These are phyloP conservation scores for Coelopa frigida DNA, from an alignment of 1,140 invertebrate genomes.

Conservation along the genomic window DNA sequence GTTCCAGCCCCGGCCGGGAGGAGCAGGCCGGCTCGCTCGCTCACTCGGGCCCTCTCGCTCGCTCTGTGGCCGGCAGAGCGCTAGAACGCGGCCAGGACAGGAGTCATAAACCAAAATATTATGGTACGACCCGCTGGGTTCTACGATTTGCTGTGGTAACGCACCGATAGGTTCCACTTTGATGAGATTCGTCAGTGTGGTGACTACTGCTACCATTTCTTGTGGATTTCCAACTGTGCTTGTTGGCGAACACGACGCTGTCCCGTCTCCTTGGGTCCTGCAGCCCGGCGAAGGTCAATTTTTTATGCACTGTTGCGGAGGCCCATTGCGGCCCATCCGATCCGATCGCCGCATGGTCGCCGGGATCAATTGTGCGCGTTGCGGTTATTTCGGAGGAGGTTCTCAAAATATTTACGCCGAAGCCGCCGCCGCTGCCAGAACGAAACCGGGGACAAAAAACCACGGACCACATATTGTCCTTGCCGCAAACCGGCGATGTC, in stretches of 20 bases:
- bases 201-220: slow-evolving; percentile 38
- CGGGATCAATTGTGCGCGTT: too few relatives aligned
- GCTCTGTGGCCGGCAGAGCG: slow-evolving; percentile 16
- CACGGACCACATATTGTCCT: too few relatives aligned
- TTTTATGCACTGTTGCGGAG: neutral
- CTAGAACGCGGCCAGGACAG: too few relatives aligned
- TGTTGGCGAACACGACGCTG: slow-evolving; percentile 25
- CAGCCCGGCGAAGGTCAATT: too few relatives aligned
- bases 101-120: slow-evolving; percentile 39
- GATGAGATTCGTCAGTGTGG: slow-evolving; percentile 43
- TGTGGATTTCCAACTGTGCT: slow-evolving; percentile 36
- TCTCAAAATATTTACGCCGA: too few relatives aligned
- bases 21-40: neutral
- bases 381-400: too few relatives aligned
- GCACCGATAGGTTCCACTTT: slow-evolving; percentile 38
- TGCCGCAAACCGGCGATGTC: too few relatives aligned
- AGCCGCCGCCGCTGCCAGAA: too few relatives aligned
- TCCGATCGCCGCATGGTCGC: neutral
- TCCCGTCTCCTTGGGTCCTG: too few relatives aligned
- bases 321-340: neutral
- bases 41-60: slow-evolving; percentile 1
- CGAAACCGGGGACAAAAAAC: too few relatives aligned
- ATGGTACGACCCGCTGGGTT: slow-evolving; percentile 40
- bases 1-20: slow-evolving; percentile 4
- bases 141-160: slow-evolving; percentile 41